Evolutionary conservation across 2,797 vertebrate species (phyloP).

Genomic region (Spondyliosoma cantharus): DNA sequence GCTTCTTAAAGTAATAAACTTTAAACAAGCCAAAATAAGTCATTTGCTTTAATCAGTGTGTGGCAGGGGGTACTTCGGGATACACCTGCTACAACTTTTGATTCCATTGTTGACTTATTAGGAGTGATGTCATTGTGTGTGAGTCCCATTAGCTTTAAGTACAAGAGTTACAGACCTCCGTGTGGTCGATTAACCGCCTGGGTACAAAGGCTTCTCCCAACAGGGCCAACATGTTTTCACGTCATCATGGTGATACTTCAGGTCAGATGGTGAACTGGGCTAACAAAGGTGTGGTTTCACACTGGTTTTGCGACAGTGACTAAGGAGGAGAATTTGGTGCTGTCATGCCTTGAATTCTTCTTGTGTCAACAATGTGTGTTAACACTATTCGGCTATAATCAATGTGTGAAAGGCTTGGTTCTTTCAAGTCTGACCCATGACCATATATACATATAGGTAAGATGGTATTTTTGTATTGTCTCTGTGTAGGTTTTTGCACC

Average conservation of each 20-base stretch:
- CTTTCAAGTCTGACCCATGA: not conserved
- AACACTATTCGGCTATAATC: not conserved
- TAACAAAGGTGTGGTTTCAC: not conserved
- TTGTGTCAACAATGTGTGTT: not conserved
- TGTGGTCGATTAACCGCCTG: not conserved
- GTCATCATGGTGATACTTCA: not conserved
- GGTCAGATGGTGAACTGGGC: not conserved
- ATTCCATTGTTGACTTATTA: not conserved
- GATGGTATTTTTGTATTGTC: not conserved
- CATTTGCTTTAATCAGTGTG: not conserved
- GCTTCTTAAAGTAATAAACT: not conserved
- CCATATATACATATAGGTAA: not conserved
- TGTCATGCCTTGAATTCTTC: not conserved
- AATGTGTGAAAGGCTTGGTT: not conserved
- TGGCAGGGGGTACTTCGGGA: not conserved
- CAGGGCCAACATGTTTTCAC: not conserved
- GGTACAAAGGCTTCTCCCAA: constrained; percentile 8
- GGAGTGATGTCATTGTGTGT: not conserved
- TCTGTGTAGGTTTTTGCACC: not conserved
- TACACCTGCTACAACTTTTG: not conserved
- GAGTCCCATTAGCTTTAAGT: not conserved
- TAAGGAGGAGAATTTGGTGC: not conserved
- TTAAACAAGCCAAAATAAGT: not conserved
- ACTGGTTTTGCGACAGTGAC: not conserved
- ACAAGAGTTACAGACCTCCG: not conserved